These are phyloP conservation scores for Sterrhoptilus dennistouni DNA, from an alignment of 2,113 vertebrate species.

Conservation along the genomic window DNA sequence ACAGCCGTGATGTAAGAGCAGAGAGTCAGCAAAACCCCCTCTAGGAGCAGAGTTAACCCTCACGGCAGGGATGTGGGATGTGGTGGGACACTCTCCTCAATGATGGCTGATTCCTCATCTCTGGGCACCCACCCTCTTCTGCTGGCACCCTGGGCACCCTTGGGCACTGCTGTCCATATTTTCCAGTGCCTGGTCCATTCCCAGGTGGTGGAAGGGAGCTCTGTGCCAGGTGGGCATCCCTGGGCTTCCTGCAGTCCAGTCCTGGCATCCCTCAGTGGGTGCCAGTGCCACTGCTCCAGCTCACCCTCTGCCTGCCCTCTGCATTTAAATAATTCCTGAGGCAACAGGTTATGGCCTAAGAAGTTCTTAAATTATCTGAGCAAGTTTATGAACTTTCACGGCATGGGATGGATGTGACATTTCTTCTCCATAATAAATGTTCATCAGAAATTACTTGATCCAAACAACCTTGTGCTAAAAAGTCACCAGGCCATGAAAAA, in stretches of 20 bases:
- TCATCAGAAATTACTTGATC: slow-evolving; percentile 38
- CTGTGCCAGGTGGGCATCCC: rapidly evolving
- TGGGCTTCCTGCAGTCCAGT: not conserved
- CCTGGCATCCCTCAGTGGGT: rapidly evolving
- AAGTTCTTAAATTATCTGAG: not conserved
- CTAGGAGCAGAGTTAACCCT: slow-evolving; percentile 37
- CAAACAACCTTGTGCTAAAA: slow-evolving; percentile 55
- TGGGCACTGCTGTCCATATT: rapidly evolving
- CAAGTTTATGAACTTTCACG: not conserved
- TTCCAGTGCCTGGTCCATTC: not conserved
- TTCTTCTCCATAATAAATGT: slow-evolving; percentile 54
- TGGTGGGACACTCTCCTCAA: rapidly evolving
- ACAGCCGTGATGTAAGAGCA: slow-evolving; percentile 74
- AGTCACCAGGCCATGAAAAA: slow-evolving; percentile 36
- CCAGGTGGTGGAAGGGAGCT: rapidly evolving
- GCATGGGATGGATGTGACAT: not conserved
- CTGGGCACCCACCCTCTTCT: not conserved
- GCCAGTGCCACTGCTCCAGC: rapidly evolving
- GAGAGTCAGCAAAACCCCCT: slow-evolving; percentile 44
- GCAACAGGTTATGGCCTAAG: not conserved
- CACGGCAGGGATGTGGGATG: rapidly evolving
- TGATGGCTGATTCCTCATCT: not conserved
- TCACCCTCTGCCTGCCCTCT: not conserved
- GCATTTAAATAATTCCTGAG: not conserved
- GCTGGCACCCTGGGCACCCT: not conserved